Percentiles rank a stretch among this genome's conserved stretches.
Conservation (phyloP, 2,113 vertebrate genomes). For the Anarrhichthys ocellatus region DNA sequence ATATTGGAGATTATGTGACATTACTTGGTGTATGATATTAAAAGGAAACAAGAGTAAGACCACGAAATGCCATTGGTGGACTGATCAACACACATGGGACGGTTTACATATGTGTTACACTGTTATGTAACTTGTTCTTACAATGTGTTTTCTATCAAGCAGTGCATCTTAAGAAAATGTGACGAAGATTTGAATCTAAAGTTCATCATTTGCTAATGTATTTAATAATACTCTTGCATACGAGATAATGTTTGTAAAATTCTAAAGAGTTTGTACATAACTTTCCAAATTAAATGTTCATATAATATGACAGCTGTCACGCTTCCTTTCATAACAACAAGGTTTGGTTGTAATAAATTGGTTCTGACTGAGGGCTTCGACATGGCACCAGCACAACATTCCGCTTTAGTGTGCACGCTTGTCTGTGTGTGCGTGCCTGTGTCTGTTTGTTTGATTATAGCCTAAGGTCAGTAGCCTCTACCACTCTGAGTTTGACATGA, state of each 20-base stretch:
- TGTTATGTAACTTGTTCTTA: background rate
- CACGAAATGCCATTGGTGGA: constrained; percentile 12
- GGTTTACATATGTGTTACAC: background rate
- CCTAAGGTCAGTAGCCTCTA: constrained; percentile 65
- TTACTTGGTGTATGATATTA: background rate
- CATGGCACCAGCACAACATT: background rate
- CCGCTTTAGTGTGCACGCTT: constrained; percentile 3
- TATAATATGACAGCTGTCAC: background rate
- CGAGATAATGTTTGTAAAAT: constrained; percentile 37
- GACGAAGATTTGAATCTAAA: constrained; percentile 6
- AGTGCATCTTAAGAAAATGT: constrained; percentile 31
- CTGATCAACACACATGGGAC: background rate
- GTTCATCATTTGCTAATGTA: constrained; percentile 36
- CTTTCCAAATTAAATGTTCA: constrained; percentile 61
- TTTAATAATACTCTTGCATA: constrained; percentile 67
- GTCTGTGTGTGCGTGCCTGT: constrained; percentile 7
- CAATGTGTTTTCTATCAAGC: background rate
- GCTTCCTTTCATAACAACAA: constrained; percentile 20
- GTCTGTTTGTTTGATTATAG: constrained; percentile 67
- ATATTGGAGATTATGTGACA: background rate
- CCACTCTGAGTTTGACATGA: constrained; percentile 58
- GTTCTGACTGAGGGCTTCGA: background rate
- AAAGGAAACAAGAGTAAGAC: background rate
- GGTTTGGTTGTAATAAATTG: background rate
- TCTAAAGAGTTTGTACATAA: constrained; percentile 34